phyloP scores from a whole-genome alignment of 2,113 vertebrate genomes.

The Dissostichus mawsoni region DNA sequence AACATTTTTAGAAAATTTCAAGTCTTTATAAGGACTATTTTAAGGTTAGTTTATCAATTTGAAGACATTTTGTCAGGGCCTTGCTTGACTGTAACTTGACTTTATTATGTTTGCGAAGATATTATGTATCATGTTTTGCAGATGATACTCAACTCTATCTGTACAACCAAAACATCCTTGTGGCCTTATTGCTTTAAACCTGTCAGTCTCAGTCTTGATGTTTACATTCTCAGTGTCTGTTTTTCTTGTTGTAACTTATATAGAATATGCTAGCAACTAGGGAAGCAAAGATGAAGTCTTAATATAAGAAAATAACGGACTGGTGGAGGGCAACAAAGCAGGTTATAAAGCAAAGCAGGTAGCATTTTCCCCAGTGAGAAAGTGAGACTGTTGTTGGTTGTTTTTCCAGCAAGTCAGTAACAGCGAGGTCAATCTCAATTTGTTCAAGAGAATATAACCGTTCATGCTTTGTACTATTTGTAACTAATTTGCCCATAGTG shows the following conservation, averaged over 20 bases:
- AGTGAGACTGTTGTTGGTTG: too few relatives aligned
- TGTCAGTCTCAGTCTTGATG: neutral
- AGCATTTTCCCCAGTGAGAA: too few relatives aligned
- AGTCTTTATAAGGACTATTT: neutral
- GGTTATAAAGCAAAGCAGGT: too few relatives aligned
- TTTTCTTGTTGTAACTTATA: neutral
- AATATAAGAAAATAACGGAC: too few relatives aligned
- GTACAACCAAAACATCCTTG: neutral
- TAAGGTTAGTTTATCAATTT: neutral
- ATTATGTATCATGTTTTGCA: neutral
- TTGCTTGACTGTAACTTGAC: neutral
- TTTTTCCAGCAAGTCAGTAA: too few relatives aligned
- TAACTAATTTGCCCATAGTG: neutral
- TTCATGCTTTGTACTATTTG: too few relatives aligned
- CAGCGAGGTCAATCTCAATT: too few relatives aligned
- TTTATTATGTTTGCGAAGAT: neutral
- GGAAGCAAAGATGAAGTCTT: neutral
- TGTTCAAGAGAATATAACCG: too few relatives aligned
- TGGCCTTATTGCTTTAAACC: neutral
- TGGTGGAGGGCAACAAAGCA: too few relatives aligned
- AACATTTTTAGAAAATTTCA: neutral
- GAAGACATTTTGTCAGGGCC: neutral
- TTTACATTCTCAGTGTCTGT: neutral
- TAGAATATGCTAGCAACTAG: neutral
- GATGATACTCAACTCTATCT: neutral